A percentile compares a stretch with the other conserved stretches of the same genome.
Evolutionary conservation across 2,113 vertebrate genomes (phyloP).

Genomic region (Phrynosoma platyrhinos): DNA sequence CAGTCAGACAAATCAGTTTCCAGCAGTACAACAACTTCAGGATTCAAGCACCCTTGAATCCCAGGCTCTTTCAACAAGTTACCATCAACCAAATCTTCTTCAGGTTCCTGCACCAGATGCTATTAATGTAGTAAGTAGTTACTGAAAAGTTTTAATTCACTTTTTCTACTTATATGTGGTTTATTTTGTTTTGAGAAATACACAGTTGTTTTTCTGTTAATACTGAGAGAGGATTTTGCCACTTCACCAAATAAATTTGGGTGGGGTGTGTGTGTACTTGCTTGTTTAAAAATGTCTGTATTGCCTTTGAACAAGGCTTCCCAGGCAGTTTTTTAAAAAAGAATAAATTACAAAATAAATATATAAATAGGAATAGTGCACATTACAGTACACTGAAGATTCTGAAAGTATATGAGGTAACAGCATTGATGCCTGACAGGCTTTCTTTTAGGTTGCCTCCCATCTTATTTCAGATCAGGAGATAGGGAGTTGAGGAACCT

Average conservation of each 20-base stretch:
- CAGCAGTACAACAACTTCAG: conserved; percentile 95
- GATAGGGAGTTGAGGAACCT: no score
- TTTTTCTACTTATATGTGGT: background rate
- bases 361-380: background rate
- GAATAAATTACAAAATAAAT: background rate
- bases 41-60: conserved; percentile 97
- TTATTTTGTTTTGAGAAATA: background rate
- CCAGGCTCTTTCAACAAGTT: conserved; percentile 93
- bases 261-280: no score
- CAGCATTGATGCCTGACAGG: no score
- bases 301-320: background rate
- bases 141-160: background rate
- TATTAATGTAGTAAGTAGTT: conserved; percentile 75
- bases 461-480: no score
- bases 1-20: conserved; percentile 85
- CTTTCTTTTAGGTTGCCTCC: no score
- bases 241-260: no score
- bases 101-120: conserved; percentile 83
- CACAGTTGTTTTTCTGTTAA: background rate
- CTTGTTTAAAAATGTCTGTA: background rate
- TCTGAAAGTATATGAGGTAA: background rate
- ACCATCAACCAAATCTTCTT: conserved; percentile 88
- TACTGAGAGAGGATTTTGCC: no score
- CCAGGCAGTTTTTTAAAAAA: background rate
- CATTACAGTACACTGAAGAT: background rate